These are phyloP conservation scores for Listronotus bonariensis DNA, from an alignment of 1,140 invertebrate species.

Conservation along the genomic window DNA sequence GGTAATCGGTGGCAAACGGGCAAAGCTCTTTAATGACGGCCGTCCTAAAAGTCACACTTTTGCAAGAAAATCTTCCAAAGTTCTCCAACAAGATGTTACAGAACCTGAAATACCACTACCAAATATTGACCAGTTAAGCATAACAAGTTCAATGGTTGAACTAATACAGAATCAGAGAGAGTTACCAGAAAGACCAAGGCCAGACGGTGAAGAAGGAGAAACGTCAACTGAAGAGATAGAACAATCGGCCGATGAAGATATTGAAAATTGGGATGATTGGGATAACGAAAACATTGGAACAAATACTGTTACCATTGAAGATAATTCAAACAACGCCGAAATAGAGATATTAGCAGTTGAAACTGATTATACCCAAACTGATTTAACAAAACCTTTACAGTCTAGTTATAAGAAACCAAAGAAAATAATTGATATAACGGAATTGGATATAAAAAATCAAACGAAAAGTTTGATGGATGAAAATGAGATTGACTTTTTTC, in stretches of 20 bases:
- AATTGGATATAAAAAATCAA: slow-evolving; percentile 76
- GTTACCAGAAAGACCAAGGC: slow-evolving; percentile 74
- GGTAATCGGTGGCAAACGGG: slow-evolving; percentile 80
- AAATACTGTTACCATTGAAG: not conserved
- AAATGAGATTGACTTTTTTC: slow-evolving; percentile 76
- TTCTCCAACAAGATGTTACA: slow-evolving; percentile 48
- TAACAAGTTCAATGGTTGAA: slow-evolving; percentile 15
- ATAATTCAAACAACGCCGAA: not conserved
- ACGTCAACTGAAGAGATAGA: slow-evolving; percentile 58
- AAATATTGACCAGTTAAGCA: slow-evolving; percentile 15
- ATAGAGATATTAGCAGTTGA: slow-evolving; percentile 14
- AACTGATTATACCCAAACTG: not conserved
- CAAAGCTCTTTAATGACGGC: slow-evolving; percentile 81
- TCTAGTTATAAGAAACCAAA: slow-evolving; percentile 39
- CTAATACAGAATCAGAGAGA: slow-evolving; percentile 42
- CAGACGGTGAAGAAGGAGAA: slow-evolving; percentile 79
- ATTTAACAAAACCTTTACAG: slow-evolving; percentile 17
- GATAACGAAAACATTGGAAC: slow-evolving; percentile 60
- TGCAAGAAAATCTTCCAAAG: slow-evolving; percentile 39
- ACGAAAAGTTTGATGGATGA: slow-evolving; percentile 55
- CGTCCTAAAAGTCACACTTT: slow-evolving; percentile 61
- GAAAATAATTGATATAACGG: slow-evolving; percentile 67
- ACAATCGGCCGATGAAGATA: slow-evolving; percentile 49
- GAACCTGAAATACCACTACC: slow-evolving; percentile 49
- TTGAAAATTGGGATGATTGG: slow-evolving; percentile 77